phyloP scores from a whole-genome alignment of 2,113 vertebrate species.

The Phasianus colchicus region DNA sequence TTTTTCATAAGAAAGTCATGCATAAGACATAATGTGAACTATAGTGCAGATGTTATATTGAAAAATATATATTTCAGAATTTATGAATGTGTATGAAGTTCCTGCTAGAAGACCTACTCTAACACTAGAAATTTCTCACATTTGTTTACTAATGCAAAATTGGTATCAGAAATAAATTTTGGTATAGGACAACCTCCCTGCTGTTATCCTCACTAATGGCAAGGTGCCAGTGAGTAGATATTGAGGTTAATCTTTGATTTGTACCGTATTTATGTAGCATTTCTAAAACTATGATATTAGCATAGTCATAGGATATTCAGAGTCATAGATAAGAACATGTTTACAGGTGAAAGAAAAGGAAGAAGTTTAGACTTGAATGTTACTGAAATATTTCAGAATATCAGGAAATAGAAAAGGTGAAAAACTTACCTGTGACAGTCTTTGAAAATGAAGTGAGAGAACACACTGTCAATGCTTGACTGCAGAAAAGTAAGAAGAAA shows the following conservation, averaged over 20 bases:
- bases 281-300: neutral
- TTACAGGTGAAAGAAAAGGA: neutral
- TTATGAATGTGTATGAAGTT: neutral
- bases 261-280: neutral
- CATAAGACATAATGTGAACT: neutral
- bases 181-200: neutral
- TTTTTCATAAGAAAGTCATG: neutral
- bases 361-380: neutral
- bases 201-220: neutral
- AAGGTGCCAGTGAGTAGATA: neutral
- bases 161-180: neutral
- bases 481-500: neutral
- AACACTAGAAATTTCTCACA: neutral
- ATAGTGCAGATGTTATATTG: neutral
- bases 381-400: neutral
- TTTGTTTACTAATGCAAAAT: neutral
- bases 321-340: neutral
- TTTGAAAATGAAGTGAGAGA: neutral
- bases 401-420: neutral
- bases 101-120: neutral
- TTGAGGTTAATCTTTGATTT: neutral
- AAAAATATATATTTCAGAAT: neutral
- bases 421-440: neutral
- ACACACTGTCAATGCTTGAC: rapidly evolving
- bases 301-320: neutral